Evolutionary conservation across 2,113 vertebrate genomes (phyloP).

Genomic region (Sapayoa aenigma): DNA sequence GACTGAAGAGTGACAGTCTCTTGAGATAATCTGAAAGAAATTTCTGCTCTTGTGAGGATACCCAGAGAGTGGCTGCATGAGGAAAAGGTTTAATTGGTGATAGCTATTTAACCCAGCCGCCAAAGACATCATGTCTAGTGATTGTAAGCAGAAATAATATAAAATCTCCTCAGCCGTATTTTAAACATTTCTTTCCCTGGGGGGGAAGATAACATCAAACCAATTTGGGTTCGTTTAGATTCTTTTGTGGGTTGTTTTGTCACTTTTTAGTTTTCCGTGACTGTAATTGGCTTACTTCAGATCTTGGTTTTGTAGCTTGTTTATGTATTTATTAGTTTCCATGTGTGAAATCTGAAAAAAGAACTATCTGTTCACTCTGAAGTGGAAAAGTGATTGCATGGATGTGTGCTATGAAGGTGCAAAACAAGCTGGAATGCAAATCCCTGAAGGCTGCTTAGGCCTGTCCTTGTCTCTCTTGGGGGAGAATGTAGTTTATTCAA

Average conservation of each 20-base stretch:
- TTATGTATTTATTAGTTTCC: background rate
- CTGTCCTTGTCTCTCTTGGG: background rate
- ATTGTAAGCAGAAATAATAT: background rate
- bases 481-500: background rate
- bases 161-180: background rate
- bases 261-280: background rate
- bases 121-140: accelerated
- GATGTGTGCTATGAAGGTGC: background rate
- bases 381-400: background rate
- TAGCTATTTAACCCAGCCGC: background rate
- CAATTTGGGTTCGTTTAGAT: background rate
- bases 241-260: background rate
- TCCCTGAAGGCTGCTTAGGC: background rate
- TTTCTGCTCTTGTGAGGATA: background rate
- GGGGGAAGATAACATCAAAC: background rate
- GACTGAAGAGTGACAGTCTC: background rate
- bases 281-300: background rate
- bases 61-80: background rate
- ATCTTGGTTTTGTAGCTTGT: background rate
- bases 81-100: background rate
- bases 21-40: background rate
- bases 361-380: background rate
- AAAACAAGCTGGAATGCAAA: background rate
- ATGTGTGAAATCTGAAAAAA: background rate
- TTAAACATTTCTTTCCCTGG: background rate